Conservation (phyloP, 2,113 vertebrate genomes). For the Hiodon alosoides region DNA sequence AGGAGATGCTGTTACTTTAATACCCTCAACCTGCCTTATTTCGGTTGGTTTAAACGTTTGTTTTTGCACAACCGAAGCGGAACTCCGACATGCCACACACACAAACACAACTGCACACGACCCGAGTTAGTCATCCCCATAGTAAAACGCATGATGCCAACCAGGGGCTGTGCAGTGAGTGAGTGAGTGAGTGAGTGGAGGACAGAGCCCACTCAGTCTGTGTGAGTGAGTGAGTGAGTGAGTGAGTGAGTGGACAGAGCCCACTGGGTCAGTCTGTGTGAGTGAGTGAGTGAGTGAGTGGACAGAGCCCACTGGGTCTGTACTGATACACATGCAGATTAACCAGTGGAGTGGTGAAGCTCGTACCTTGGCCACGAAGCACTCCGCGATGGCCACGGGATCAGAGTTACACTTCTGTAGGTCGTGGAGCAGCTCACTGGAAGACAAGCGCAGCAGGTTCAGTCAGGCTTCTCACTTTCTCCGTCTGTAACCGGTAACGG, state of each 20-base stretch:
- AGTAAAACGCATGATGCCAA: no score
- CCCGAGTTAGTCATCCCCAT: no score
- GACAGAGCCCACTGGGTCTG: no score
- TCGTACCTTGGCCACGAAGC: constrained; percentile 93
- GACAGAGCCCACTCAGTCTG: no score
- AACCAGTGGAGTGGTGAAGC: no score
- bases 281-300: neutral
- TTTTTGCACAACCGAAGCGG: no score
- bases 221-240: neutral
- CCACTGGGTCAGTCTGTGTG: neutral
- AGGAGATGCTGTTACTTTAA: neutral
- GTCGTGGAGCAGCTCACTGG: constrained; percentile 78
- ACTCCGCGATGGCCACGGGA: constrained; percentile 82
- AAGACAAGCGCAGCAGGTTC: constrained; percentile 24
- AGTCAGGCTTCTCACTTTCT: no score
- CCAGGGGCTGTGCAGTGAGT: neutral
- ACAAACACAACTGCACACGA: no score
- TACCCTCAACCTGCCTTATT: neutral
- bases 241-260: neutral
- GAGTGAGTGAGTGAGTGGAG: neutral
- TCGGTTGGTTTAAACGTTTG: neutral
- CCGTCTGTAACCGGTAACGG: no score
- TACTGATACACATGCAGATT: no score
- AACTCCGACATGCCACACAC: no score
- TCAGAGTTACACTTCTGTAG: constrained; percentile 83